Evolutionary conservation across 2,113 vertebrate species (phyloP).

Genomic region (Lagopus muta): DNA sequence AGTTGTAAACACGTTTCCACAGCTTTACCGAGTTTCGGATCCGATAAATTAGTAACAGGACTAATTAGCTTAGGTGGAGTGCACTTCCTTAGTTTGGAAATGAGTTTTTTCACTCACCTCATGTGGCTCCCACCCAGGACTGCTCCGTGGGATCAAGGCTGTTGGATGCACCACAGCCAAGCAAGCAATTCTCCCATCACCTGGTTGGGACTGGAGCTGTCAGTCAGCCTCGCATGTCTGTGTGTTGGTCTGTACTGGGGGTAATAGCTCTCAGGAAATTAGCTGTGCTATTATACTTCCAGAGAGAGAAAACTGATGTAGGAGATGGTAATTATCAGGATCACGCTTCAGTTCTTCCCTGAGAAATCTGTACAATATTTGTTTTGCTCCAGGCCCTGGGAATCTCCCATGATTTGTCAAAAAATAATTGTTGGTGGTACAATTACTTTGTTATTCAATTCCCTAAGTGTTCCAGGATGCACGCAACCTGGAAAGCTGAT

Average conservation of each 20-base stretch:
- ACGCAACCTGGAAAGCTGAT: conserved; percentile 34
- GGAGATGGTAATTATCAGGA: conserved; percentile 21
- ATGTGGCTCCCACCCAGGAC: not conserved
- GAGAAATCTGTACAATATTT: conserved; percentile 52
- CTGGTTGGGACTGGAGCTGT: not conserved
- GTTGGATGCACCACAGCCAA: not conserved
- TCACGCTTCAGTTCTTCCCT: conserved; percentile 26
- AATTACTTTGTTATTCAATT: conserved; percentile 54
- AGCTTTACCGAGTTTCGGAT: not conserved
- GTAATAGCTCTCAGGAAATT: not conserved
- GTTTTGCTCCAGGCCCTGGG: conserved; percentile 60
- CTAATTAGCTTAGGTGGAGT: not conserved
- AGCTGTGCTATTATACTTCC: not conserved
- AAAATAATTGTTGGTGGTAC: conserved; percentile 55
- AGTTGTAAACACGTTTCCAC: not conserved
- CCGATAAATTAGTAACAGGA: not conserved
- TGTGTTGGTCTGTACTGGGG: not conserved
- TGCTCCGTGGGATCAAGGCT: not conserved
- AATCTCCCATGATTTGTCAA: conserved; percentile 68
- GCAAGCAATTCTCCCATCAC: not conserved
- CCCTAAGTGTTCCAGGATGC: conserved; percentile 21
- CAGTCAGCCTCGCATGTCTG: not conserved
- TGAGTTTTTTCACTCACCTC: not conserved
- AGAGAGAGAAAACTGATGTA: conserved; percentile 27
- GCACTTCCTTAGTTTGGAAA: not conserved